Evolutionary conservation across 2,797 vertebrate genomes (phyloP).

Genomic region (Amniataba percoides): DNA sequence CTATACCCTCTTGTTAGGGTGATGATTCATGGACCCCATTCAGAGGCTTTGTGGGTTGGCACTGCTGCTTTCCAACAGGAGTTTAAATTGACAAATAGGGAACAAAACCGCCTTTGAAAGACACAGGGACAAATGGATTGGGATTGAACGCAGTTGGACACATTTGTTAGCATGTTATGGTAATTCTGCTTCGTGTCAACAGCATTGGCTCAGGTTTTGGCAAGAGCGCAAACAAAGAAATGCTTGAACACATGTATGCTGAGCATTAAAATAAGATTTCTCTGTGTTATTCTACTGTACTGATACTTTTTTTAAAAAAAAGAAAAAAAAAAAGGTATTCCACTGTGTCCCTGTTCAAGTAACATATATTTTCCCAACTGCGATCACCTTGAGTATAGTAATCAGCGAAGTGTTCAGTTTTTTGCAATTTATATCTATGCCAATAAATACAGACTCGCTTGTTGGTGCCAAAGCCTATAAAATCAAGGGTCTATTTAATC

Average conservation of each 20-base stretch:
- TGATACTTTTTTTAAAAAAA: not conserved
- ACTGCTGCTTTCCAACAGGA: not conserved
- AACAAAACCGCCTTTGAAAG: constrained; percentile 1
- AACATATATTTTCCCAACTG: not conserved
- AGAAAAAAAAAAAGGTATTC: not conserved
- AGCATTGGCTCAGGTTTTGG: not conserved
- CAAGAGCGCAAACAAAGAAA: not conserved
- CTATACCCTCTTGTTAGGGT: constrained; percentile 33
- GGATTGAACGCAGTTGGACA: not conserved
- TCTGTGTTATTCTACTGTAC: not conserved
- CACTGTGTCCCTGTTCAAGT: constrained; percentile 5
- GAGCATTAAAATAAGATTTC: not conserved
- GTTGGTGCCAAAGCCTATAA: constrained; percentile 63
- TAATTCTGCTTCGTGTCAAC: not conserved
- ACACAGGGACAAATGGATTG: constrained; percentile 10
- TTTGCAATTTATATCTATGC: constrained; percentile 55
- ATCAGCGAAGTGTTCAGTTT: constrained; percentile 57
- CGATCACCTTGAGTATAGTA: constrained; percentile 58
- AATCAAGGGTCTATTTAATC: constrained; percentile 72
- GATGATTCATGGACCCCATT: constrained; percentile 48
- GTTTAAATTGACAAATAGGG: constrained; percentile 25
- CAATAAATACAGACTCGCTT: constrained; percentile 62
- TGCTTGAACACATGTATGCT: not conserved
- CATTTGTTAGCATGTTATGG: not conserved
- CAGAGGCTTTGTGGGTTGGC: constrained; percentile 20